A percentile compares a stretch with the other conserved stretches of the same genome.
Conservation (phyloP, 1,140 invertebrate genomes). For the Sycophaga agraensis region DNA sequence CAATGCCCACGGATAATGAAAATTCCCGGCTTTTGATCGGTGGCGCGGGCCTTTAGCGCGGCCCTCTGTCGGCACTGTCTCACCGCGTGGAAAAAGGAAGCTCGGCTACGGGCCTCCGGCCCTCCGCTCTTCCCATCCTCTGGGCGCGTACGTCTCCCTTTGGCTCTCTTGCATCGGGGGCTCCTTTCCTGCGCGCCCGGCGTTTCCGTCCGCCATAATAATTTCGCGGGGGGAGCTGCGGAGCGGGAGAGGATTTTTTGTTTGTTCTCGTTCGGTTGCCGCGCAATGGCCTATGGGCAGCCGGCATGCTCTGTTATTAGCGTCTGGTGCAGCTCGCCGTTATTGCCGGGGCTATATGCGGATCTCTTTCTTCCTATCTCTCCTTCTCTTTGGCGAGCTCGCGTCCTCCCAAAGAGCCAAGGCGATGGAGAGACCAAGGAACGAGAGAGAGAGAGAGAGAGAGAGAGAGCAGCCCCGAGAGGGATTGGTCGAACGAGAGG, state of each 20-base stretch:
- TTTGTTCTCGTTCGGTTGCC: conserved; percentile 57
- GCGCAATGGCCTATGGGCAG: conserved; percentile 57
- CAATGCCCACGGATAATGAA: conserved; percentile 20
- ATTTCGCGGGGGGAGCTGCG: conserved; percentile 35
- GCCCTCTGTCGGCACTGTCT: conserved; percentile 22
- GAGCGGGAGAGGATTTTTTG: conserved; percentile 45
- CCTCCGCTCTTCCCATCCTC: conserved; percentile 19
- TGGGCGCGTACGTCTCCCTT: conserved; percentile 27
- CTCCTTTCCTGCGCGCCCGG: conserved; percentile 31
- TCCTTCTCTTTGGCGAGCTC: conserved; percentile 28
- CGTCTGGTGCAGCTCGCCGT: conserved; percentile 57
- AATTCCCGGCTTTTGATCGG: conserved; percentile 25
- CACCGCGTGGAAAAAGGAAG: too few species aligned
- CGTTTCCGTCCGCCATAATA: conserved; percentile 58
- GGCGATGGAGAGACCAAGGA: conserved; percentile 33
- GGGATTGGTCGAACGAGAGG: conserved; percentile 48
- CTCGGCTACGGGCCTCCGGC: too few species aligned
- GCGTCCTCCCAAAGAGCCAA: conserved; percentile 5
- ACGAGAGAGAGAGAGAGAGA: conserved; percentile 29
- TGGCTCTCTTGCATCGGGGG: conserved; percentile 22
- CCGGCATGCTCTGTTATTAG: conserved; percentile 58
- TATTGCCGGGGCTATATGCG: conserved; percentile 53
- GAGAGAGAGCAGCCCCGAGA: conserved; percentile 38
- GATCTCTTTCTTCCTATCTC: conserved; percentile 40
- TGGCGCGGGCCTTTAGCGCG: too few species aligned